phyloP scores from a whole-genome alignment of 1,140 invertebrate genomes.

The Scaptomyza graminum region DNA sequence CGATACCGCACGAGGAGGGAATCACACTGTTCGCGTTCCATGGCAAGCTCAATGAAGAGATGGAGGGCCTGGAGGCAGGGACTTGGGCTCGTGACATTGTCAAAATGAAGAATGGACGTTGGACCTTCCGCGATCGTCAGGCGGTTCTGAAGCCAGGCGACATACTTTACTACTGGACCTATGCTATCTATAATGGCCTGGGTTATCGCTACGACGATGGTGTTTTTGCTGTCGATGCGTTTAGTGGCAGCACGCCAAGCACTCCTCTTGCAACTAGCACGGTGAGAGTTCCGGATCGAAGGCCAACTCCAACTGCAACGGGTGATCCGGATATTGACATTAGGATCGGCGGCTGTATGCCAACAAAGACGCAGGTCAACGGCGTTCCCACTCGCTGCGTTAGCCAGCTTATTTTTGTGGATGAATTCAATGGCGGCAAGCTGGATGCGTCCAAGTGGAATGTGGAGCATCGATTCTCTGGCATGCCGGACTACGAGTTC shows the following conservation, averaged over 20 bases:
- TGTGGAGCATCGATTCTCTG: conserved; percentile 80
- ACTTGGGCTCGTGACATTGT: conserved; percentile 88
- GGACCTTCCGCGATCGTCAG: conserved; percentile 88
- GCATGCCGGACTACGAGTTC: conserved; percentile 86
- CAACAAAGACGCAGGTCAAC: conserved; percentile 54
- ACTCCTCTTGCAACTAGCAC: neutral
- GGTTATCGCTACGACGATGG: conserved; percentile 88
- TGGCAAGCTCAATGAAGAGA: conserved; percentile 89
- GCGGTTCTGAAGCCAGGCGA: conserved; percentile 87
- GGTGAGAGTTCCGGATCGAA: neutral
- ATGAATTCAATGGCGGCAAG: conserved; percentile 83
- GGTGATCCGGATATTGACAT: conserved; percentile 37
- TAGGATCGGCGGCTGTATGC: conserved; percentile 28
- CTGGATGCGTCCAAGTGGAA: conserved; percentile 79
- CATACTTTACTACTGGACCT: conserved; percentile 90
- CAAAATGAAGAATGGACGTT: conserved; percentile 87
- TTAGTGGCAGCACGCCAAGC: conserved; percentile 34
- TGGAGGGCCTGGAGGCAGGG: conserved; percentile 89
- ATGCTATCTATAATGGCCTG: conserved; percentile 87
- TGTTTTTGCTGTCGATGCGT: conserved; percentile 85
- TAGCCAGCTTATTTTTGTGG: conserved; percentile 85
- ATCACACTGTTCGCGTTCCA: conserved; percentile 90
- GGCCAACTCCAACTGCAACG: conserved; percentile 12
- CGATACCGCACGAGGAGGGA: conserved; percentile 87
- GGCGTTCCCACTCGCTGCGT: conserved; percentile 83